Evolutionary conservation across 2,888 invertebrate genomes (phyloP), one percentile per base, ranked within the genome.

Genomic region (Keiferia lycopersicella): DNA sequence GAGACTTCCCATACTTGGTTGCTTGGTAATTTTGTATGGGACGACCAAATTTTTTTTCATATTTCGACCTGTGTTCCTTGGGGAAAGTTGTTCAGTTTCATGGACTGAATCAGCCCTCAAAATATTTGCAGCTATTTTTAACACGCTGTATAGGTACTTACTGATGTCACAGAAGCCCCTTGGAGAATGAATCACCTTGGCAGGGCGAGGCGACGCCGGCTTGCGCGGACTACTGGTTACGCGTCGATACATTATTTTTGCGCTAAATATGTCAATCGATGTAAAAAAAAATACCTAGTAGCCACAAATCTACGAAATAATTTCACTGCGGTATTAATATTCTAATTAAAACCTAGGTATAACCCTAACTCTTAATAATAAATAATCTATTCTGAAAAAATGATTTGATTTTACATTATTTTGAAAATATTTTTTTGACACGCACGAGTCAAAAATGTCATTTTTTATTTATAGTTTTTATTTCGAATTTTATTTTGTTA

Each of bases 401-500:
- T 58, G 39, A 39, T 58, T 58, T 58, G 58, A 39, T 39, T 38
- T 58, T 58, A 58, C 39, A 58, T 58, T 39, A 39, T 58, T 58
- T 38, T 58, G 26, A 58, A 11, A 58, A 58, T 58, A 20, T 18
- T 10, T n/a, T 53, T 14, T 7, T 56, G n/a, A 56, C 12, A 30
- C 7, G 6, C 12, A 30, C 7, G 6, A 30, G 39, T 14, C 20
- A 20, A 34, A 10, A 34, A 34, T 34, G 10, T 8, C 10, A 30
- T 30, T 30, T 39, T 58, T 26, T 20, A 39, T 38, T 58, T 18
- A 39, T 20, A n/a, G n/a, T 39, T 18, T 11, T 7, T 14, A 18
- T n/a, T 11, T 8, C 1, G 14, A 1, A 4, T 30, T 56, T n/a
- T n/a, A n/a, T n/a, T n/a, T n/a, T n/a, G n/a, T n/a, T n/a, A n/a